A percentile compares a stretch with the other conserved stretches of the same genome.
These are phyloP conservation scores for Nephrotoma guestfalica DNA, from an alignment of 2,888 invertebrate genomes.

Conservation along the genomic window DNA sequence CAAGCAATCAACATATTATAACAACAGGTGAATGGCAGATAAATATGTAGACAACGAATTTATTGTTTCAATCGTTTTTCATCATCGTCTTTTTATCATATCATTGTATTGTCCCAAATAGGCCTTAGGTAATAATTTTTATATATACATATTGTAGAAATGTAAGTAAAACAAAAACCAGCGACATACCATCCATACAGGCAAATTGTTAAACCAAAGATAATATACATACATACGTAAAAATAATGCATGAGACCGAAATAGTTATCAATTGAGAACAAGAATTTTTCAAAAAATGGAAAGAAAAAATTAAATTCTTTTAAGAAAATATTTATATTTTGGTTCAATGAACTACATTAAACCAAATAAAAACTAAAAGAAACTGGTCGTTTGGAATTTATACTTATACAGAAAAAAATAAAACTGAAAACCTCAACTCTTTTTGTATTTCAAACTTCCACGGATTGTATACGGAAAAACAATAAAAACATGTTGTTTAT, in stretches of 20 bases:
- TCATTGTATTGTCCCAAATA: not conserved
- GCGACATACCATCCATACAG: not conserved
- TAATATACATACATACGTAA: not conserved
- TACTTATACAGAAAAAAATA: not conserved
- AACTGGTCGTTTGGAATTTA: conserved; percentile 2
- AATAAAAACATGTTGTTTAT: not conserved
- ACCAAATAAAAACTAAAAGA: not conserved
- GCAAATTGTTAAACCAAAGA: not conserved
- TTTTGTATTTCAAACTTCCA: not conserved
- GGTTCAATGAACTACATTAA: conserved; percentile 1
- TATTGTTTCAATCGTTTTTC: not conserved
- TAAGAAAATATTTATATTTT: not conserved
- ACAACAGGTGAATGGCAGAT: not conserved
- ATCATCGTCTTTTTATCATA: not conserved
- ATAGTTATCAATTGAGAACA: not conserved
- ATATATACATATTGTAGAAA: not conserved
- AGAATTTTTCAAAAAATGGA: not conserved
- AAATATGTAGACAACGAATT: not conserved
- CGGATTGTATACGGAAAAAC: not conserved
- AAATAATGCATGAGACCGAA: not conserved
- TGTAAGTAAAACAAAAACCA: not conserved
- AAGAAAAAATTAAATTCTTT: not conserved
- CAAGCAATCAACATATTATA: not conserved
- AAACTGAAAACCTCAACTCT: not conserved
- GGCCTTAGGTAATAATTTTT: not conserved